Percentiles rank a stretch among this genome's conserved stretches.
phyloP scores from a whole-genome alignment of 1,140 invertebrate genomes.

The Thaumetopoea pityocampa region DNA sequence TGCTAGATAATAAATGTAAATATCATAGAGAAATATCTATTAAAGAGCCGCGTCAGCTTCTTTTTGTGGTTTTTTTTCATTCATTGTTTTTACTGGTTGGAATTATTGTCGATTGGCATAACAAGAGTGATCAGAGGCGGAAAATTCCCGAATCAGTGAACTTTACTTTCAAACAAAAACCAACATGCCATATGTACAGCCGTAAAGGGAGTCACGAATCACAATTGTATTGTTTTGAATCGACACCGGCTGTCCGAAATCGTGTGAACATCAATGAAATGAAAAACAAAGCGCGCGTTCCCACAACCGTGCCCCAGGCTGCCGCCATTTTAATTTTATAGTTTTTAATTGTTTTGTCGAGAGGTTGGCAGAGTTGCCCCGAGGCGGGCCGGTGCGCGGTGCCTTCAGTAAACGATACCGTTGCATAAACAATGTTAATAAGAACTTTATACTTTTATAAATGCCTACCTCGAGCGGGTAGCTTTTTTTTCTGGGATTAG shows the following conservation, averaged over 20 bases:
- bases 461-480: no score
- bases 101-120: no score
- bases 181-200: constrained; percentile 41
- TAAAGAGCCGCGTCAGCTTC: no score
- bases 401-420: constrained; percentile 10
- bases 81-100: no score
- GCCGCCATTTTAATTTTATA: constrained; percentile 43
- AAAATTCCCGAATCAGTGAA: constrained; percentile 9
- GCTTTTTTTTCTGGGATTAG: constrained; percentile 17
- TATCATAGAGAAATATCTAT: no score
- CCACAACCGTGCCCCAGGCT: constrained; percentile 57
- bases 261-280: constrained; percentile 56
- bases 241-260: constrained; percentile 39
- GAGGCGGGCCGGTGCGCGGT: constrained; percentile 40
- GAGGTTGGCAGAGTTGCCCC: constrained; percentile 44
- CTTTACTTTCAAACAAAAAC: constrained; percentile 9
- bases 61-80: no score
- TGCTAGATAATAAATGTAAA: no score
- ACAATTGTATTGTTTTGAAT: constrained; percentile 29
- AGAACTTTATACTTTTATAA: constrained; percentile 13
- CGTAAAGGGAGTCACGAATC: constrained; percentile 24
- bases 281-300: constrained; percentile 50
- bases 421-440: constrained; percentile 17
- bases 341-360: constrained; percentile 59
- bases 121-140: constrained; percentile 8